Evolutionary conservation across 2,797 vertebrate genomes (phyloP), one percentile per base, ranked within the genome.

Genomic region (Mormyrops boulengeri): DNA sequence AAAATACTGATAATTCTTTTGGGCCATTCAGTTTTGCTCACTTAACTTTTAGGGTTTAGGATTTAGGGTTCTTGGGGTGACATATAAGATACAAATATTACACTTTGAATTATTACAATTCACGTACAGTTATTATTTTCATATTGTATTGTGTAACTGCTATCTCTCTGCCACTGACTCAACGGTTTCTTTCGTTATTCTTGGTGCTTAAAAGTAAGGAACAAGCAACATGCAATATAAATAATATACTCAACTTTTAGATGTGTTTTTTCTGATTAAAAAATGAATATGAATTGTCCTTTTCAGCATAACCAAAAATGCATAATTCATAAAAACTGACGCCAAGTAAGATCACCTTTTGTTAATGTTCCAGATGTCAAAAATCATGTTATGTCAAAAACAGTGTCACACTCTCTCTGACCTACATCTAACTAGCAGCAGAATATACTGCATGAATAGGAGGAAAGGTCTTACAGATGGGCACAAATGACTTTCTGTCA

Each of bases 281-380:
- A 47, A 41, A 7, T 19, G 41, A 19, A 80, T 80, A 80, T 80
- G 30, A 73, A 47, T 47, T 80, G 73, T 44, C 73, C 41, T 80
- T 80, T 80, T 80, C 77, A 80, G 77, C 14, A 19, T 44, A 80
- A 44, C 38, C 77, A 44, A 80, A 80, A 80, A 47, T 80, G 77
- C 77, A 80, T 80, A n/a, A 44, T 80, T n/a, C 41, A 80, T 80
- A 80, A 47, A 80, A 41, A 19, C 17, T 47, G 38, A 80, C 17
- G 47, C 14, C 41, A 22, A 44, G 77, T n/a, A 80, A 80, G 41
- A 80, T 80, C 41, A 80, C 19, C 66, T 73, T 73, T 73, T 73
- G 66, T 73, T 73, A 73, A 73, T 73, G 66, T 73, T 73, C 66
- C 66, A 73, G 66, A 73, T 73, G 30, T 73, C 66, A 38, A 73